These are phyloP conservation scores for Hemaris fuciformis DNA, from an alignment of 2,888 invertebrate genomes.

Conservation along the genomic window DNA sequence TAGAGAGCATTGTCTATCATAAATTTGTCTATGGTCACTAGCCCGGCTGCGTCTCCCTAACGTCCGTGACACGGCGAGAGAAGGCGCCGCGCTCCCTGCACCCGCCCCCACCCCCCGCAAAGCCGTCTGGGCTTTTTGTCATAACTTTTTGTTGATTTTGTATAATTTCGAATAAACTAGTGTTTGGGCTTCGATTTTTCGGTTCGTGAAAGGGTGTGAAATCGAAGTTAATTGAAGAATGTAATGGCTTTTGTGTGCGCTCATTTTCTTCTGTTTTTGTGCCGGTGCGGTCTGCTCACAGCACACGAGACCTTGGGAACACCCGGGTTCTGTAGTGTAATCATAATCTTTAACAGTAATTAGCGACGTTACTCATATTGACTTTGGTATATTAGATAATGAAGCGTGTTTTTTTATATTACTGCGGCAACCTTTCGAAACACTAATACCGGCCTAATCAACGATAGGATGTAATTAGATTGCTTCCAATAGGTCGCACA, in stretches of 20 bases:
- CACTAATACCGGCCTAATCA: too few relatives aligned
- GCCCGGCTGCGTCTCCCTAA: background rate
- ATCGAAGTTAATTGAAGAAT: conserved; percentile 77
- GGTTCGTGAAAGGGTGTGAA: conserved; percentile 81
- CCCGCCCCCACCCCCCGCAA: conserved; percentile 44
- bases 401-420: too few relatives aligned
- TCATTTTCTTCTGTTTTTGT: conserved; percentile 63
- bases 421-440: too few relatives aligned
- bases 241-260: conserved; percentile 75
- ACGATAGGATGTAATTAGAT: too few relatives aligned
- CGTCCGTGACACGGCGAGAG: conserved; percentile 14
- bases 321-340: background rate
- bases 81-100: conserved; percentile 44
- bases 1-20: background rate
- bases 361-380: too few relatives aligned
- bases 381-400: too few relatives aligned
- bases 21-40: background rate
- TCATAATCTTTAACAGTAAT: background rate
- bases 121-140: conserved; percentile 65
- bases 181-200: conserved; percentile 81
- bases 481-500: too few relatives aligned
- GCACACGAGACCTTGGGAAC: conserved; percentile 1
- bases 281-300: background rate
- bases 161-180: conserved; percentile 79
- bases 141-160: conserved; percentile 71